Percentiles rank a stretch among this genome's conserved stretches.
Conservation (phyloP, 2,888 invertebrate species). For the Dynastes grantii region DNA sequence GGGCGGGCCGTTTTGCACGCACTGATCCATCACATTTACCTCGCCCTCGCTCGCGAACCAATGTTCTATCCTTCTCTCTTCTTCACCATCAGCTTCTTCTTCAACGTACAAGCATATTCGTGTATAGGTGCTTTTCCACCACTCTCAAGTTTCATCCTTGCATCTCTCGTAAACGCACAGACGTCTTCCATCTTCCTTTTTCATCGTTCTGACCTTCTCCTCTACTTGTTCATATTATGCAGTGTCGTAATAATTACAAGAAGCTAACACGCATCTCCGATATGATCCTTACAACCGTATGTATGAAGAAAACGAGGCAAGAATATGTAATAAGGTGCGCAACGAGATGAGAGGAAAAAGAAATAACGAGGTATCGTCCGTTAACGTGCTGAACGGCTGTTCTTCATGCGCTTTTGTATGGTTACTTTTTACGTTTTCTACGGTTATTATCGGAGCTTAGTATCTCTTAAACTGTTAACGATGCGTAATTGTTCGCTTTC, state of each 20-base stretch:
- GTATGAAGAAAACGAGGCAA: background rate
- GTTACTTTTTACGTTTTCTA: background rate
- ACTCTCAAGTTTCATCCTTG: background rate
- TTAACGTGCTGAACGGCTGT: background rate
- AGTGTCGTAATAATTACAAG: constrained; percentile 30
- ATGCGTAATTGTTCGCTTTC: constrained; percentile 14
- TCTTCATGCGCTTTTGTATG: background rate
- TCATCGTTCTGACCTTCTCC: background rate
- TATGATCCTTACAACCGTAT: background rate
- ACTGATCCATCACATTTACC: constrained; percentile 50
- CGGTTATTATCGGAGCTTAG: constrained; percentile 5
- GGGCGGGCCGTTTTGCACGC: constrained; percentile 54
- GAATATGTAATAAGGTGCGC: constrained; percentile 1
- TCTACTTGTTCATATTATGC: background rate
- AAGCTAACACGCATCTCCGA: constrained; percentile 7
- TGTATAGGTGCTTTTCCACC: background rate
- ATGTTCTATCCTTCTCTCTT: background rate
- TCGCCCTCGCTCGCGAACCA: constrained; percentile 27
- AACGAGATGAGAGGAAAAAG: background rate
- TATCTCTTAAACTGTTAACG: constrained; percentile 1
- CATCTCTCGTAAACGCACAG: constrained; percentile 1
- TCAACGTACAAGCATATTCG: background rate
- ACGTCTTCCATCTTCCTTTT: constrained; percentile 1
- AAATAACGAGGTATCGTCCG: background rate
- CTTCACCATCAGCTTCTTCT: constrained; percentile 7